A percentile compares a stretch with the other conserved stretches of the same genome.
Evolutionary conservation across 1,140 invertebrate species (phyloP).

Genomic region (Leptonema lineaticorne): DNA sequence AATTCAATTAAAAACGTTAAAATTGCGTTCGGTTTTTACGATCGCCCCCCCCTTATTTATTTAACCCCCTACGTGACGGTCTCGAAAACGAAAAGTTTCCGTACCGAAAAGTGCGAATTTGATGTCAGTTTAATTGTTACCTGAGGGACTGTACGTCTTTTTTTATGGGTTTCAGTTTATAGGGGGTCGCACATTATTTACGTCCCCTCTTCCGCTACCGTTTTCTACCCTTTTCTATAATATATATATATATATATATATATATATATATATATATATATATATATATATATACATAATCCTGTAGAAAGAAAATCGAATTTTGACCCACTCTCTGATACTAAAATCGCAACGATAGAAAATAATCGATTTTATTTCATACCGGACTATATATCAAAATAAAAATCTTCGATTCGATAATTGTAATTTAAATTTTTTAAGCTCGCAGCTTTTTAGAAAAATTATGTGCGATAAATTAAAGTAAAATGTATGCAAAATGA

Average conservation of each 20-base stretch:
- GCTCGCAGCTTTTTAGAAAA: too few relatives aligned
- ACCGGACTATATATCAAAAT: too few relatives aligned
- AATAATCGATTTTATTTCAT: too few relatives aligned
- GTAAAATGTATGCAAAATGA: too few relatives aligned
- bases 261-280: not conserved
- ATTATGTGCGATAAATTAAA: too few relatives aligned
- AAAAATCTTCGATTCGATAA: too few relatives aligned
- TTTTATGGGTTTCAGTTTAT: constrained; percentile 17
- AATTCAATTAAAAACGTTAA: too few relatives aligned
- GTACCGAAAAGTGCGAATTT: constrained; percentile 15
- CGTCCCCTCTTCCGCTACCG: not conserved
- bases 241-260: not conserved
- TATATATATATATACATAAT: not conserved
- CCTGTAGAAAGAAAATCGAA: too few relatives aligned
- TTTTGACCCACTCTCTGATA: too few relatives aligned
- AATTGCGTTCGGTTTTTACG: not conserved
- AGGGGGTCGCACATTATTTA: constrained; percentile 20
- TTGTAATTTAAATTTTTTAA: too few relatives aligned
- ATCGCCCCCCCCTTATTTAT: not conserved
- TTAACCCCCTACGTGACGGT: not conserved
- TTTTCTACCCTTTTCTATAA: too few relatives aligned
- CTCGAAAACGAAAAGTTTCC: constrained; percentile 25
- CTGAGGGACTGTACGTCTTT: constrained; percentile 30
- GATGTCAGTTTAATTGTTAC: constrained; percentile 30
- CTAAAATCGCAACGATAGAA: too few relatives aligned